These are phyloP conservation scores for Drosophila mimetica DNA, from an alignment of 2,888 invertebrate species.

Conservation along the genomic window DNA sequence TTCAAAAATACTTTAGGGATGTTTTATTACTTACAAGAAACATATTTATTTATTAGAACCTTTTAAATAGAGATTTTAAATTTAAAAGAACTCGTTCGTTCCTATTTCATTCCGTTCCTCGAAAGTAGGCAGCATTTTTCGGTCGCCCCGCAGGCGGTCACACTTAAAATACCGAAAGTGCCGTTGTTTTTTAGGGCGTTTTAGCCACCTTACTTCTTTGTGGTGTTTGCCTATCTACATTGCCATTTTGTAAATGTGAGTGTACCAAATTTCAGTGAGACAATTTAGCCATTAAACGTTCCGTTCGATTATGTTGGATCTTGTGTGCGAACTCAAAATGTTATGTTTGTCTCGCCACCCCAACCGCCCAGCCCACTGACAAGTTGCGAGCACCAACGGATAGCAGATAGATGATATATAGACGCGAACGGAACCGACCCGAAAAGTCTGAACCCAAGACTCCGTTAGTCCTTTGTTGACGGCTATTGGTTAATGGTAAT, in stretches of 20 bases:
- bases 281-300: conserved; percentile 19
- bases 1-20: too few relatives aligned
- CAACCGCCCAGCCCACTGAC: conserved; percentile 22
- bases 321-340: conserved; percentile 19
- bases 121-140: neutral
- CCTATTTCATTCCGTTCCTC: conserved; percentile 3
- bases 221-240: conserved; percentile 45
- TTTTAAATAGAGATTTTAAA: too few relatives aligned
- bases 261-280: conserved; percentile 32
- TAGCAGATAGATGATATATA: neutral
- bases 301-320: conserved; percentile 20
- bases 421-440: neutral
- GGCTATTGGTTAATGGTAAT: conserved; percentile 24
- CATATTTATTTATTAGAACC: too few relatives aligned
- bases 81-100: too few relatives aligned
- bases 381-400: neutral
- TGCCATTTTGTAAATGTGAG: conserved; percentile 49
- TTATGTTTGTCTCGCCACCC: conserved; percentile 20
- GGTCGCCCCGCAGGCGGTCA: conserved; percentile 3
- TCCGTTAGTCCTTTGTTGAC: conserved; percentile 39
- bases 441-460: conserved; percentile 8
- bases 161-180: conserved; percentile 22
- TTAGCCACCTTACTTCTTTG: conserved; percentile 22
- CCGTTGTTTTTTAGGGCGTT: conserved; percentile 38
- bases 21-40: too few relatives aligned